Evolutionary conservation across 2,797 vertebrate genomes (phyloP).

Genomic region (Falco biarmicus): DNA sequence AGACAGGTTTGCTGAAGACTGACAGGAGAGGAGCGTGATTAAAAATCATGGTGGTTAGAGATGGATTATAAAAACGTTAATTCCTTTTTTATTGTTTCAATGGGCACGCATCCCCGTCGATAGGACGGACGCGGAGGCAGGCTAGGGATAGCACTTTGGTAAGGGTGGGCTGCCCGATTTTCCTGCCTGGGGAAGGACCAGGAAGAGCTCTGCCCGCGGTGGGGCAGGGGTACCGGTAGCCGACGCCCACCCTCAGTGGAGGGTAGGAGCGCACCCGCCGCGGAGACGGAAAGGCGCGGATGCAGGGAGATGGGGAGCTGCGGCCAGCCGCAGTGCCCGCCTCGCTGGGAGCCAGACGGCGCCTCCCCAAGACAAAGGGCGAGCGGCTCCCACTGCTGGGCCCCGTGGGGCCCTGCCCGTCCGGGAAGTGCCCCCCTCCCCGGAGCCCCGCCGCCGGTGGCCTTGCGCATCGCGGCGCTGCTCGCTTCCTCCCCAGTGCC

Average conservation of each 20-base stretch:
- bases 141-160: background rate
- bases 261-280: background rate
- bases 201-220: background rate
- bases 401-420: background rate
- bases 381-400: background rate
- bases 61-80: accelerated
- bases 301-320: background rate
- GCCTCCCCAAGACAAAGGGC: background rate
- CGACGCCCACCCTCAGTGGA: background rate
- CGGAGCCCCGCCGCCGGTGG: background rate
- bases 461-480: background rate
- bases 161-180: background rate
- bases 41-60: accelerated
- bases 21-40: no score
- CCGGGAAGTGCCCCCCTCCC: background rate
- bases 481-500: background rate
- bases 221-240: background rate
- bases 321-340: background rate
- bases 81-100: no score
- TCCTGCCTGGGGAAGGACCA: background rate
- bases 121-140: background rate
- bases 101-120: background rate
- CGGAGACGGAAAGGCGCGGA: no score
- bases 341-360: background rate
- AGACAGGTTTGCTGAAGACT: no score